These are phyloP conservation scores for Silurus lanzhouensis DNA, from an alignment of 2,797 vertebrate species.

Conservation along the genomic window DNA sequence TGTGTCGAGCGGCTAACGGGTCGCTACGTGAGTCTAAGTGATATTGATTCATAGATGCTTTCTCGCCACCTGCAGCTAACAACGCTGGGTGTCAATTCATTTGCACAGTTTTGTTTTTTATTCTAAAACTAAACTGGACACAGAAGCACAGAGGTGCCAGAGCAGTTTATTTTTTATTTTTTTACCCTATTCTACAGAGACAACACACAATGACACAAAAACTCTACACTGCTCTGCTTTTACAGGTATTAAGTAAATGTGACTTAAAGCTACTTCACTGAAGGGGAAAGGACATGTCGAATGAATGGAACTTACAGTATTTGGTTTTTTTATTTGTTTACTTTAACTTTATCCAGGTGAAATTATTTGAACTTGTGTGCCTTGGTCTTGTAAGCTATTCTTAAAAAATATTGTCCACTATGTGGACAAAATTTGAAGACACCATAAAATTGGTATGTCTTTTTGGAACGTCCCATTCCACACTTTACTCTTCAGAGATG, in stretches of 20 bases:
- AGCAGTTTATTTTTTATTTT: background rate
- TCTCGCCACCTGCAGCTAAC: slow-evolving; percentile 3
- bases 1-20: background rate
- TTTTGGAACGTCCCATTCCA: too few relatives aligned
- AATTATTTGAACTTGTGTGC: background rate
- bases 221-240: background rate
- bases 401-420: background rate
- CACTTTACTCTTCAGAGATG: too few relatives aligned
- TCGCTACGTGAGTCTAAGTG: slow-evolving; percentile 1
- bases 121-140: background rate
- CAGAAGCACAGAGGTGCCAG: too few relatives aligned
- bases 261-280: background rate
- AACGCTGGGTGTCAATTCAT: background rate
- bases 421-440: too few relatives aligned
- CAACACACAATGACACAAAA: background rate
- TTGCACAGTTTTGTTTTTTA: background rate
- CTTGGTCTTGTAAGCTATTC: background rate
- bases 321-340: background rate
- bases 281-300: background rate
- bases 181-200: background rate
- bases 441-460: too few relatives aligned
- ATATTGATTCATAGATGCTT: slow-evolving; percentile 10
- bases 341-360: background rate
- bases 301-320: background rate
- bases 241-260: background rate